Conservation (phyloP, 2,888 invertebrate species). For the Xestia c-nigrum region DNA sequence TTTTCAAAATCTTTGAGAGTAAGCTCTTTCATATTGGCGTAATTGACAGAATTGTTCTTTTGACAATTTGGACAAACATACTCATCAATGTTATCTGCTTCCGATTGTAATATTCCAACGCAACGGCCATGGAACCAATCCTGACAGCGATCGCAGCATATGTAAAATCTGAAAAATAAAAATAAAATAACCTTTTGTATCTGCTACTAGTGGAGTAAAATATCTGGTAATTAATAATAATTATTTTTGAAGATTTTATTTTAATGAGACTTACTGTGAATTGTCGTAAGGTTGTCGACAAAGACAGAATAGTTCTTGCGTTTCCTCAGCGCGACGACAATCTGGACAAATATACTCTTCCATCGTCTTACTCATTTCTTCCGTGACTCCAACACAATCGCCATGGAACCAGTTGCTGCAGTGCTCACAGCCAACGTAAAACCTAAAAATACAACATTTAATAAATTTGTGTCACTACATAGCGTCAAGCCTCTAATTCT, state of each 20-base stretch:
- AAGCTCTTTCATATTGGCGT: constrained; percentile 97
- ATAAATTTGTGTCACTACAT: not conserved
- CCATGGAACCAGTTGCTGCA: constrained; percentile 99
- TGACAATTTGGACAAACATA: constrained; percentile 99
- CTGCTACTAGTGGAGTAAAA: not conserved
- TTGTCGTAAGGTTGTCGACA: constrained; percentile 99
- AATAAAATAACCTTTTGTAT: not conserved
- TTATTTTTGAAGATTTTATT: not conserved
- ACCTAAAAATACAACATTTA: constrained; percentile 89
- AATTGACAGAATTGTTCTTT: constrained; percentile 96
- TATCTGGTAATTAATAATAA: not conserved
- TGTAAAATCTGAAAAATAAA: constrained; percentile 95
- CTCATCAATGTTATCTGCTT: constrained; percentile 98
- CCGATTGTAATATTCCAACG: constrained; percentile 98
- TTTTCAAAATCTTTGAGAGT: constrained; percentile 95
- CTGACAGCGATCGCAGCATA: constrained; percentile 99
- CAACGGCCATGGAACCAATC: constrained; percentile 99
- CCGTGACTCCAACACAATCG: constrained; percentile 98
- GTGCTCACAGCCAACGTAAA: constrained; percentile 99
- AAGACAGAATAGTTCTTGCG: constrained; percentile 98
- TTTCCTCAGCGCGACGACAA: constrained; percentile 96
- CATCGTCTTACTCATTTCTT: constrained; percentile 96
- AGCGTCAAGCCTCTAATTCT: not conserved
- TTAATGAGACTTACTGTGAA: constrained; percentile 94
- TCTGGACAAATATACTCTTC: constrained; percentile 97